A percentile compares a stretch with the other conserved stretches of the same genome.
Evolutionary conservation across 2,797 vertebrate genomes (phyloP).

Genomic region (Rhabdophis nuchalis): DNA sequence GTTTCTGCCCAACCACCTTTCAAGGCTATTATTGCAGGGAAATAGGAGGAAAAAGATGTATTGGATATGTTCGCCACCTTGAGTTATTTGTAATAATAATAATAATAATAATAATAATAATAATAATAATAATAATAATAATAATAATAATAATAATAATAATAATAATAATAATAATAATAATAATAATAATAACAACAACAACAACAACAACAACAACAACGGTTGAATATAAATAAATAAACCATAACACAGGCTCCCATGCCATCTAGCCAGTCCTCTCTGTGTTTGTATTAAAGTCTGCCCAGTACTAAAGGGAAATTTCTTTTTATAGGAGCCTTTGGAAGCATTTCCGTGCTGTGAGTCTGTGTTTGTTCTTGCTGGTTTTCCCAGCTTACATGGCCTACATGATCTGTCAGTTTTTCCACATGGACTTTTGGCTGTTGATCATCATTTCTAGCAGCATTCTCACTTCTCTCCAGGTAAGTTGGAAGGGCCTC

Average conservation of each 20-base stretch:
- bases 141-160: too few relatives aligned
- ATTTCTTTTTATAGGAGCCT: slow-evolving; percentile 80
- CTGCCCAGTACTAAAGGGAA: slow-evolving; percentile 3
- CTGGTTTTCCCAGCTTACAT: slow-evolving; percentile 95
- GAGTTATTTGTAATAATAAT: not conserved
- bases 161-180: not conserved
- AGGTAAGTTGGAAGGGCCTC: slow-evolving; percentile 73
- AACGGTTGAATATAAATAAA: not conserved
- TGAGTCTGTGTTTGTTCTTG: slow-evolving; percentile 91
- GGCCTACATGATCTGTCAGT: slow-evolving; percentile 99
- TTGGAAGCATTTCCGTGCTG: slow-evolving; percentile 97
- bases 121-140: too few relatives aligned
- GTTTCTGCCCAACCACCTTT: not conserved
- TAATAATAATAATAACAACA: too few relatives aligned
- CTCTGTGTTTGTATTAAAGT: slow-evolving; percentile 18
- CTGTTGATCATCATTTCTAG: slow-evolving; percentile 98
- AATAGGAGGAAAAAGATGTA: not conserved
- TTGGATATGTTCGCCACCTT: not conserved
- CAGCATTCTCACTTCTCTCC: slow-evolving; percentile 95
- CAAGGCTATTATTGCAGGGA: not conserved
- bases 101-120: too few relatives aligned
- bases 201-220: not conserved
- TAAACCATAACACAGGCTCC: not conserved
- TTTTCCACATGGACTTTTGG: slow-evolving; percentile 99
- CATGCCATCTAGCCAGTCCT: not conserved